Percentiles rank a stretch among this genome's conserved stretches.
Conservation (phyloP, 1,140 invertebrate species). For the Rhagoletis zephyria region DNA sequence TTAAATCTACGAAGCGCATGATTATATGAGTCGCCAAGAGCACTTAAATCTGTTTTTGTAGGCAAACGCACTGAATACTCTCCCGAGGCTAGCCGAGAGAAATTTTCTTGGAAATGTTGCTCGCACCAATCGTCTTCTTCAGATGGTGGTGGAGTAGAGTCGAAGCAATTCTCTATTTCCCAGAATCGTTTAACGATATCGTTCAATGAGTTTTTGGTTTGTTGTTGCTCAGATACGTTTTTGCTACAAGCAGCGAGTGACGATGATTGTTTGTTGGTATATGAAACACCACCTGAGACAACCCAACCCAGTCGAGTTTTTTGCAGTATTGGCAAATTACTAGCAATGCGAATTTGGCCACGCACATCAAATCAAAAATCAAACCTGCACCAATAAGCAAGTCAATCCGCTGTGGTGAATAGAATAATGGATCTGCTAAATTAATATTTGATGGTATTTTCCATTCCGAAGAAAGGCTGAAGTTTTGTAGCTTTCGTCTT, state of each 20-base stretch:
- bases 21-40: conserved; percentile 45
- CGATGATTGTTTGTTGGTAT: background rate
- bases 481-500: conserved; percentile 18
- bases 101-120: conserved; percentile 21
- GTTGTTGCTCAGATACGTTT: background rate
- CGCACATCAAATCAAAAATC: conserved; percentile 56
- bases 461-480: conserved; percentile 23
- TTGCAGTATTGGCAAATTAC: too few species aligned
- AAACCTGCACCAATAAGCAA: conserved; percentile 62
- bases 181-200: conserved; percentile 54
- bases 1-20: conserved; percentile 27
- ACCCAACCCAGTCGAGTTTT: conserved; percentile 63
- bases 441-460: conserved; percentile 58
- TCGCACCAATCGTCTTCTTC: conserved; percentile 47
- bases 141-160: background rate
- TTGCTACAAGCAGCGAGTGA: background rate
- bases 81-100: conserved; percentile 1
- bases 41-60: background rate
- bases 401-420: conserved; percentile 47
- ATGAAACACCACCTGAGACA: conserved; percentile 57
- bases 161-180: conserved; percentile 56
- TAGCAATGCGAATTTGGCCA: conserved; percentile 61
- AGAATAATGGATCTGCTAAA: conserved; percentile 61
- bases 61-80: conserved; percentile 49
- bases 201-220: background rate